Conservation (phyloP, 1,140 invertebrate species). For the Neodiprion fabricii region DNA sequence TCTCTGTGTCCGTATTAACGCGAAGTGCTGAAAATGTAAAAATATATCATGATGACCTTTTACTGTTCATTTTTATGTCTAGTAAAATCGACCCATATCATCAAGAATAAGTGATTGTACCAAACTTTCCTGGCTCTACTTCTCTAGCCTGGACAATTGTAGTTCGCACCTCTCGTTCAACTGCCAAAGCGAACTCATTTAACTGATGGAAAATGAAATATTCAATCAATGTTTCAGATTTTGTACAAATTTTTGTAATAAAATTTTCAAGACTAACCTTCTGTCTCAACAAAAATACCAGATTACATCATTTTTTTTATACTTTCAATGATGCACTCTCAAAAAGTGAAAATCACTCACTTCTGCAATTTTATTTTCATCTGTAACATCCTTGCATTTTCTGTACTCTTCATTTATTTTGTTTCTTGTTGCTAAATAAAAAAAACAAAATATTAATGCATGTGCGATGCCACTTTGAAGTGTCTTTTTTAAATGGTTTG, state of each 20-base stretch:
- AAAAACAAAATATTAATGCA: constrained; percentile 17
- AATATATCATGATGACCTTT: constrained; percentile 13
- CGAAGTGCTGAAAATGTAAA: constrained; percentile 58
- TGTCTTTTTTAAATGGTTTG: no score
- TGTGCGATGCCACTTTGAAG: no score
- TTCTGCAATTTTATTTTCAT: constrained; percentile 63
- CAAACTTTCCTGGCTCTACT: constrained; percentile 66
- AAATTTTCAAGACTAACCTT: constrained; percentile 23
- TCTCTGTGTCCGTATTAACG: constrained; percentile 62
- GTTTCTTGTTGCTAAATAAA: constrained; percentile 56
- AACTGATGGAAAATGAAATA: constrained; percentile 60
- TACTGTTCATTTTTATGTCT: constrained; percentile 3
- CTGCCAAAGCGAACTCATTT: constrained; percentile 66
- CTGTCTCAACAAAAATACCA: background rate
- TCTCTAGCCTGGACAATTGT: constrained; percentile 70
- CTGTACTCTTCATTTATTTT: constrained; percentile 73
- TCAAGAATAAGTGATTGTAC: constrained; percentile 47
- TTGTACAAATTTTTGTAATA: background rate
- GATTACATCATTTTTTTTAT: constrained; percentile 10
- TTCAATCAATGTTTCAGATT: constrained; percentile 3
- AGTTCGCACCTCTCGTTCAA: constrained; percentile 70
- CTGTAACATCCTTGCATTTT: constrained; percentile 66
- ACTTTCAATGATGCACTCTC: constrained; percentile 12
- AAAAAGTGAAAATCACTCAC: constrained; percentile 49
- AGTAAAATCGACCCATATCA: constrained; percentile 11